Conservation (phyloP, 2,888 invertebrate genomes). For the Drosophila pegasa region DNA sequence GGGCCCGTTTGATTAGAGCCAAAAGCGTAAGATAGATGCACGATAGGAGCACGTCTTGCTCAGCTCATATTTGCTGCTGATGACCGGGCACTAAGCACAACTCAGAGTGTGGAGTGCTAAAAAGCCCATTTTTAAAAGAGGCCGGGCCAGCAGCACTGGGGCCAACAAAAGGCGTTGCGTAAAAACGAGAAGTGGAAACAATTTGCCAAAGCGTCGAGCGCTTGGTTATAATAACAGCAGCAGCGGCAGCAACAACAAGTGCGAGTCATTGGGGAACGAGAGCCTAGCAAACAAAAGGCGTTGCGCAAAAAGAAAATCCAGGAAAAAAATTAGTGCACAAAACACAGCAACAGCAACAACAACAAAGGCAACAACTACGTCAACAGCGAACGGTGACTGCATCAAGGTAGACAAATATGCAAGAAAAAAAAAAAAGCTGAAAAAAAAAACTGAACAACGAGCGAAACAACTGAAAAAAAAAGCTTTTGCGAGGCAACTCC, state of each 20-base stretch:
- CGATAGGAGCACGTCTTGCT: constrained; percentile 1
- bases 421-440: constrained; percentile 24
- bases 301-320: constrained; percentile 42
- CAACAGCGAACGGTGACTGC: constrained; percentile 44
- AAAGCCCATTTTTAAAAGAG: constrained; percentile 59
- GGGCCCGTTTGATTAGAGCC: constrained; percentile 54
- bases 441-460: constrained; percentile 25
- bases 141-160: constrained; percentile 18
- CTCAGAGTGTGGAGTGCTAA: constrained; percentile 32
- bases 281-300: constrained; percentile 65
- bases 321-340: constrained; percentile 61
- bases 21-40: constrained; percentile 29
- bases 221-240: constrained; percentile 75
- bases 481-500: constrained; percentile 41
- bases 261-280: constrained; percentile 56
- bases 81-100: constrained; percentile 39
- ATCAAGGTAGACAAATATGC: constrained; percentile 71
- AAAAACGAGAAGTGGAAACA: constrained; percentile 74
- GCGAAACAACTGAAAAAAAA: constrained; percentile 24
- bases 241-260: constrained; percentile 32
- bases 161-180: constrained; percentile 54
- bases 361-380: constrained; percentile 19
- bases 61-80: constrained; percentile 32
- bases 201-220: constrained; percentile 76
- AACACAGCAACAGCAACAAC: constrained; percentile 37